Evolutionary conservation across 2,797 vertebrate species (phyloP).

Genomic region (Nannoperca australis): DNA sequence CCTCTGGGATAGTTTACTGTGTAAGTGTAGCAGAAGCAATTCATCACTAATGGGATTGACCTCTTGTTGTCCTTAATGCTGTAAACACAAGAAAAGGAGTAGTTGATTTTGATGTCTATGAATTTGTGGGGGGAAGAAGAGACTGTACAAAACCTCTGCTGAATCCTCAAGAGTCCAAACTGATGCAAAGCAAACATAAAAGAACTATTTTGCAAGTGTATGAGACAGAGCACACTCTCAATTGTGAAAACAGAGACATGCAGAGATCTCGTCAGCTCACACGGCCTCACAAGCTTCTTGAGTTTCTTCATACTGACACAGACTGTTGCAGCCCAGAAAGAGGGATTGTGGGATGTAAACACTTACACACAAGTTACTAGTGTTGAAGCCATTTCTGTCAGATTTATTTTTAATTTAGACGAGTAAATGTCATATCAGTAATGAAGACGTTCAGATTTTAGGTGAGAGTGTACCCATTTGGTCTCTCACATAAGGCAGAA

Average conservation of each 20-base stretch:
- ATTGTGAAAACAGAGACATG: constrained; percentile 69
- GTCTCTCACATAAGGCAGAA: neutral
- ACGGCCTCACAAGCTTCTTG: constrained; percentile 67
- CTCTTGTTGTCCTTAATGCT: constrained; percentile 20
- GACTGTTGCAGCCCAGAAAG: constrained; percentile 38
- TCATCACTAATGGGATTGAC: constrained; percentile 44
- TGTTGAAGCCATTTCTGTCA: neutral
- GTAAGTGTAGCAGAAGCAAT: constrained; percentile 33
- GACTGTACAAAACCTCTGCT: constrained; percentile 17
- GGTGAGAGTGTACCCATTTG: neutral
- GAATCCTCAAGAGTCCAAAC: constrained; percentile 46
- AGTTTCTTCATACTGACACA: constrained; percentile 63
- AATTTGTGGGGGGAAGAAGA: neutral
- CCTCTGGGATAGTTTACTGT: constrained; percentile 5
- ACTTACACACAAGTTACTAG: constrained; percentile 2
- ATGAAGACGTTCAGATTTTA: neutral
- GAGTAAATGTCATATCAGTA: neutral
- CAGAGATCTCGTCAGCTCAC: constrained; percentile 58
- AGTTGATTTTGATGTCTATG: constrained; percentile 10
- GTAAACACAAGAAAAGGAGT: neutral
- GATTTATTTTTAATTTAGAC: neutral
- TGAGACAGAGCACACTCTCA: constrained; percentile 54
- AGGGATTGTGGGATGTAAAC: constrained; percentile 15
- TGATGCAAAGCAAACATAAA: constrained; percentile 68
- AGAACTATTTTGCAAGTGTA: constrained; percentile 65